Base-by-base conservation (phyloP, 2,888 invertebrate genomes). In the Megastigmus dorsalis region DNA sequence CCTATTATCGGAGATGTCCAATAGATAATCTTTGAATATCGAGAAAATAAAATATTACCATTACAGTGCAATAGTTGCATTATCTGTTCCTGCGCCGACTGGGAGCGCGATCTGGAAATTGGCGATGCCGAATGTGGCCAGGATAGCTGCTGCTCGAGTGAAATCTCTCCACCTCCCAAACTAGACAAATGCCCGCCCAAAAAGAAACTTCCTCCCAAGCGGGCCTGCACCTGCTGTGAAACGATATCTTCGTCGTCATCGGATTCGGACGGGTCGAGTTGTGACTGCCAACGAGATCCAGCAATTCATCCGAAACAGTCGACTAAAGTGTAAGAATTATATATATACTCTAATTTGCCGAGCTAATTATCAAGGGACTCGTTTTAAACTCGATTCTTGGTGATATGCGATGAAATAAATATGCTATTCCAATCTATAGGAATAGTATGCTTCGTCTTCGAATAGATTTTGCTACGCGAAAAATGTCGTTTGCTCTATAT, bases 21-120 rank as follows among this genome's bases (percentile, higher is more conserved):
- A 9, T 33, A 13, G 6, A 38, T 38, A 38, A 57, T 9, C 23
- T 20, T 3, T 15, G 18, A 28, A 52, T 15, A n/a, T 2, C 3
- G 13, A 4, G 13, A 50, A 28, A n/a, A 50, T 50, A 13, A 2
- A 36, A 2, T 20, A n/a, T 26, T 23, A 18, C 13, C 15, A 10
- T 65, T 48, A 18, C 20, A 80, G 80, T 77, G 75, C 30, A 20
- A 76, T 15, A 77, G 74, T 57, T 79, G 76, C 38, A 67, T 71
- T 6, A 15, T 70, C 20, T 80, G 79, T 57, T 67, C 55, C n/a
- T 79, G 79, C 38, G 67, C 68, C 43, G 72, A 79, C 6, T 79
- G 78, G 78, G 77, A 78, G 57, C 36, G 38, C 4, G 75, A 78
- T 55, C 38, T 71, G 20, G 45, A 63, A 60, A 65, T 10, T 1